Base-by-base conservation (phyloP, 2,888 invertebrate genomes). In the Hypomecis punctinalis region DNA sequence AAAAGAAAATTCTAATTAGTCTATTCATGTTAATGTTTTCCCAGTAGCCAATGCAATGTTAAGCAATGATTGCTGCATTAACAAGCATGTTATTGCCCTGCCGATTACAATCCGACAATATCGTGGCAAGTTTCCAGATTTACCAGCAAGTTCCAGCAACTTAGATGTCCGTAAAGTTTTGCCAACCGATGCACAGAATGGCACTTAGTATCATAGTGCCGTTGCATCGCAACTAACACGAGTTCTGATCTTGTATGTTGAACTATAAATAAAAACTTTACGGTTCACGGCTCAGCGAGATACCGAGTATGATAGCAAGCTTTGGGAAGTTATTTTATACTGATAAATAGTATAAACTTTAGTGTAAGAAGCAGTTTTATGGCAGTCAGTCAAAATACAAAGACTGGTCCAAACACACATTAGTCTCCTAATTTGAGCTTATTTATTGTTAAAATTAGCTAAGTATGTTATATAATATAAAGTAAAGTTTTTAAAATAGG, bases 131-230 rank as follows among this genome's bases (percentile, higher is more conserved):
- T 55, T 11, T 36, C 37, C 8, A n/a, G 8, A 36, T 5, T 36
- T 45, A n/a, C 37, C 6, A 10, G 13, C 59, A 51, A 59, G 51
- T 59, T 59, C 9, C 23, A 39, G 11, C 40, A 53, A 66, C 60
- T 66, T 60, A 35, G 35, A 48, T 35, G 36, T 48, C 36, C 49
- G 46, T 35, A 47, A 56, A 56, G 39, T 56, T 55, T 47, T 7
- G 6, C 10, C 39, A 39, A 49, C 45, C 49, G 49, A 54, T 49
- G 60, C 59, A 55, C 62, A 45, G 58, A 64, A 48, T 57, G 64
- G 66, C 57, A 67, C 64, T 67, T 54, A 60, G 58, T 43, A 51
- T 53, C 57, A 53, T 49, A 53, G 46, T 60, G 43, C 56, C 47
- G 39, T 40, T 56, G 56, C 8, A 39, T 37, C 33, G 39, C 39